These are phyloP conservation scores for Tinamus guttatus DNA, from an alignment of 2,113 vertebrate species.

Conservation along the genomic window DNA sequence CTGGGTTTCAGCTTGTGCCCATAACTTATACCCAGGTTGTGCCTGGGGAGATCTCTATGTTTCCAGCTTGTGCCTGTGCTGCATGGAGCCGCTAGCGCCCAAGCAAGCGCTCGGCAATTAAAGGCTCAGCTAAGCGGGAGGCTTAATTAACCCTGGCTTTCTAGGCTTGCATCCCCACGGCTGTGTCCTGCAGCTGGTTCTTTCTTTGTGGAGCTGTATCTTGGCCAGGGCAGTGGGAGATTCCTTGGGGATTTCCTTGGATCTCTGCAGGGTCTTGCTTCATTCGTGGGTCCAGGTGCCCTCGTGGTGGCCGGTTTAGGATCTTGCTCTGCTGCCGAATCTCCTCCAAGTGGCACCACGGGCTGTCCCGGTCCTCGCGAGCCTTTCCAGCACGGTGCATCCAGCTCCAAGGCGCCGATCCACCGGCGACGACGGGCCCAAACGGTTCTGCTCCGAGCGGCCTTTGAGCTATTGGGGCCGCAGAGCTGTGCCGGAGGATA, in stretches of 20 bases:
- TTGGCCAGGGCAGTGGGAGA: neutral
- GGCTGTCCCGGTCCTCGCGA: neutral
- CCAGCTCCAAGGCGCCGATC: neutral
- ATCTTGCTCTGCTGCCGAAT: too few species aligned
- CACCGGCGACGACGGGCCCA: neutral
- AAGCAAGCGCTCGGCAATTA: conserved; percentile 18
- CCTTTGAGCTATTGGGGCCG: neutral
- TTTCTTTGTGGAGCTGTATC: conserved; percentile 28
- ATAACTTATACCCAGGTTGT: too few species aligned
- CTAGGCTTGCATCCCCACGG: neutral
- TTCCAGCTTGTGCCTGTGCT: neutral
- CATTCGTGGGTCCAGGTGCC: neutral
- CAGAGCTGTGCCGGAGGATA: neutral
- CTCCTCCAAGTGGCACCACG: too few species aligned
- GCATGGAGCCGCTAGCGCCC: neutral
- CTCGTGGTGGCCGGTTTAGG: neutral
- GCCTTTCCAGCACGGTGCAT: neutral
- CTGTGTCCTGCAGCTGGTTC: neutral
- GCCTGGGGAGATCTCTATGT: neutral
- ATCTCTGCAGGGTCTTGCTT: accelerated
- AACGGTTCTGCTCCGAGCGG: neutral
- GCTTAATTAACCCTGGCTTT: conserved; percentile 64
- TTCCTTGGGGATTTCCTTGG: neutral
- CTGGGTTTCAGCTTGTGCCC: too few species aligned
- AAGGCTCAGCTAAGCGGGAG: conserved; percentile 47